These are phyloP conservation scores for Arrhamphus sclerolepis DNA, from an alignment of 2,797 vertebrate genomes.

Conservation along the genomic window DNA sequence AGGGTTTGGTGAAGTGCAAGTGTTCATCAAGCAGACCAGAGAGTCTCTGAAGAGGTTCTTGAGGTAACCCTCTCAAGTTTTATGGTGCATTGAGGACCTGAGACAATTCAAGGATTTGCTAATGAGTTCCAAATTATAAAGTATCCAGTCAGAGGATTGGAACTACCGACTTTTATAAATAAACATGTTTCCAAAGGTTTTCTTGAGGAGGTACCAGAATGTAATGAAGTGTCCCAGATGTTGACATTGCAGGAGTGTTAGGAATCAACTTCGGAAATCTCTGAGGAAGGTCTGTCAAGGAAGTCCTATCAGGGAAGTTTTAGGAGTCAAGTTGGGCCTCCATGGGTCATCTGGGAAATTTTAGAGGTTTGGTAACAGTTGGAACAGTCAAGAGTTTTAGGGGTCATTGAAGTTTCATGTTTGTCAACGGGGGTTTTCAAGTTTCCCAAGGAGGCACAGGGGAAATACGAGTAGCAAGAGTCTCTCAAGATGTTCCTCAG, in stretches of 20 bases:
- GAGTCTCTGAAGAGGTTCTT: neutral
- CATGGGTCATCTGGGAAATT: neutral
- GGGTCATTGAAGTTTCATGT: neutral
- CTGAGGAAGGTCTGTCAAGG: neutral
- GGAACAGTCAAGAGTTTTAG: neutral
- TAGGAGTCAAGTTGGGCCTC: neutral
- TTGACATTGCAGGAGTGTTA: neutral
- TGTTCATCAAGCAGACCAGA: neutral
- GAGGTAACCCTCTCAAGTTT: neutral
- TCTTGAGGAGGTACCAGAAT: neutral
- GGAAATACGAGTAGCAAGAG: too few species aligned
- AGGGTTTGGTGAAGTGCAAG: neutral
- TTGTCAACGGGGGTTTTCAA: neutral
- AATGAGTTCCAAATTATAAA: neutral
- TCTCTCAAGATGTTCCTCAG: neutral
- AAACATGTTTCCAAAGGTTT: neutral
- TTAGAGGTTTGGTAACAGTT: neutral
- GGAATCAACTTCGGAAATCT: neutral
- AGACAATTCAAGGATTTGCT: neutral
- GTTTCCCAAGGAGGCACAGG: neutral
- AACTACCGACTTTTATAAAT: too few species aligned
- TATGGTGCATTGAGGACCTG: neutral
- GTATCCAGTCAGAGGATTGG: too few species aligned
- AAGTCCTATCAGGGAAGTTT: neutral
- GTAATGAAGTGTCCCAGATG: constrained; percentile 2